Percentiles rank a stretch among this genome's conserved stretches.
Conservation (phyloP, 2,888 invertebrate species). For the Tribolium freemani region DNA sequence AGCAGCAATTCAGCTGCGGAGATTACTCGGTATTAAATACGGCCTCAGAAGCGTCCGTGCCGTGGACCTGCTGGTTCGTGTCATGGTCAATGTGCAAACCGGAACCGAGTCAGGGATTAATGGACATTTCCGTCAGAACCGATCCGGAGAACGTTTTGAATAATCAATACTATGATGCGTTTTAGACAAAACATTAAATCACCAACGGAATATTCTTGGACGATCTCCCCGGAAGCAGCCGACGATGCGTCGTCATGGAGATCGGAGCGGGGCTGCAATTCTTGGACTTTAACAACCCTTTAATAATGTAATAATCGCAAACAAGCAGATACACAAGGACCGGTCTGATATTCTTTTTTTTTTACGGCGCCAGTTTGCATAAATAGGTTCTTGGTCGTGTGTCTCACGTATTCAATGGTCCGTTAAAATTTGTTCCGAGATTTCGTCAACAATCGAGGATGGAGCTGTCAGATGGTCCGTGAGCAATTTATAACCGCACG, state of each 20-base stretch:
- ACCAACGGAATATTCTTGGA: constrained; percentile 51
- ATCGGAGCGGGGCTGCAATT: neutral
- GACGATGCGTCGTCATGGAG: constrained; percentile 46
- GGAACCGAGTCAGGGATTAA: constrained; percentile 31
- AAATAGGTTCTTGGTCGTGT: neutral
- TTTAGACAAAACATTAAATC: constrained; percentile 48
- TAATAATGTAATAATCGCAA: neutral
- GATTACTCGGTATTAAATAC: constrained; percentile 51
- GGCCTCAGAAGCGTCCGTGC: constrained; percentile 36
- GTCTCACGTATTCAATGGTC: constrained; percentile 27
- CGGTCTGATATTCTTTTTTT: neutral
- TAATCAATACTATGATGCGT: constrained; percentile 48
- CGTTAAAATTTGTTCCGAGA: constrained; percentile 41
- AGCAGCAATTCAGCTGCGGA: constrained; percentile 48
- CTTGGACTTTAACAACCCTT: neutral
- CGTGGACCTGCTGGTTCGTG: constrained; percentile 19
- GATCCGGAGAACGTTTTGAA: constrained; percentile 7
- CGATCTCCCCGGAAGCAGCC: constrained; percentile 45
- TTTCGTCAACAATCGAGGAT: constrained; percentile 16
- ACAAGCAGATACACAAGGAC: neutral
- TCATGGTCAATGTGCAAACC: constrained; percentile 32
- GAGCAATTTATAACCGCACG: constrained; percentile 29
- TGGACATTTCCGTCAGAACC: constrained; percentile 25
- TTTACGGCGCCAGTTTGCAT: neutral
- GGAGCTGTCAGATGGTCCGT: constrained; percentile 24